Base-by-base conservation (phyloP, 2,888 invertebrate species). In the Laspeyria flexula region DNA sequence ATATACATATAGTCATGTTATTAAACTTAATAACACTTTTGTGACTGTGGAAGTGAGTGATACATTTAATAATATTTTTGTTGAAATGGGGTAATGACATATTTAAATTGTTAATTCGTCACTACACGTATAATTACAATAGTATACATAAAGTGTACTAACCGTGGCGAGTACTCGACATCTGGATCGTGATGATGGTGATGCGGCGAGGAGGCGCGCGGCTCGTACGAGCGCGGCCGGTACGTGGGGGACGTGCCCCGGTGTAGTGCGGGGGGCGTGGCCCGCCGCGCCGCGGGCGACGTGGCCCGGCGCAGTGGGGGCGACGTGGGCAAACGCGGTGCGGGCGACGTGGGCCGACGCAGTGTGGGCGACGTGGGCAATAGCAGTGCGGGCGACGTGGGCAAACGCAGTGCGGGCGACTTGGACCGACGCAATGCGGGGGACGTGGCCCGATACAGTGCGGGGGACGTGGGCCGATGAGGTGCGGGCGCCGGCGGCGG, bases 111-210 rank as follows among this genome's bases (percentile, higher is more conserved):
- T n/a, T n/a, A n/a, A n/a, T n/a, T n/a, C n/a, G n/a, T n/a, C n/a
- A n/a, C n/a, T n/a, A n/a, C n/a, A n/a, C n/a, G n/a, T n/a, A n/a
- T n/a, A n/a, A n/a, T n/a, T n/a, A n/a, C n/a, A n/a, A n/a, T n/a
- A n/a, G n/a, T n/a, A n/a, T n/a, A n/a, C 21, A 35, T 11, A 13
- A 33, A 9, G 16, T n/a, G 10, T 7, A 27, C 50, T 60, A 1
- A 83, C 96, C 94, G 88, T 95, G 97, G 43, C 95, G 96, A 59
- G 95, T 96, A 94, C 43, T 97, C 95, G 70, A 97, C 97, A 68
- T 97, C 97, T 79, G 96, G 96, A 6, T 67, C 15, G 77, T 75
- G 85, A 61, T 83, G 73, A 57, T 64, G 84, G 46, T 73, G 86
- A 46, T 79, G 77, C 33, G 52, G 55, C 55, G 84, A 34, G 50